Percentiles rank a stretch among this genome's conserved stretches.
phyloP scores from a whole-genome alignment of 2,888 invertebrate species.

The Tromatobia lineatoria region DNA sequence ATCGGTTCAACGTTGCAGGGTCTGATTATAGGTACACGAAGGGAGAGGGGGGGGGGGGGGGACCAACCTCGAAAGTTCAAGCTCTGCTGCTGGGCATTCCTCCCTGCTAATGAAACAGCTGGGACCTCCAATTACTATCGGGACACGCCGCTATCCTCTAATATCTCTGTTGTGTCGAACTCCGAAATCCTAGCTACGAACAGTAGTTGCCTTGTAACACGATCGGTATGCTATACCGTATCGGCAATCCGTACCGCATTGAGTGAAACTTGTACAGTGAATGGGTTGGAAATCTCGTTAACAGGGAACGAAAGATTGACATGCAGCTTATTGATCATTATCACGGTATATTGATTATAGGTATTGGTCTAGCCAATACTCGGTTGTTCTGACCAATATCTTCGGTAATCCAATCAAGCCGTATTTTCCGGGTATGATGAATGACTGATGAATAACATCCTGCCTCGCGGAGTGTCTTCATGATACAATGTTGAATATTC shows the following conservation, averaged over 20 bases:
- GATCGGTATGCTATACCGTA: slow-evolving; percentile 39
- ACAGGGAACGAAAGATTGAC: neutral
- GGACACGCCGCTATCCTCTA: slow-evolving; percentile 41
- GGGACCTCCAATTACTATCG: slow-evolving; percentile 46
- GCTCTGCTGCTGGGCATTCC: slow-evolving; percentile 49
- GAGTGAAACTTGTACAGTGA: slow-evolving; percentile 1
- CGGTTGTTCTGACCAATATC: too few species aligned
- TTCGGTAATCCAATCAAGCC: too few species aligned
- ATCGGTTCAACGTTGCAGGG: slow-evolving; percentile 32
- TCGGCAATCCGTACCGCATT: slow-evolving; percentile 1
- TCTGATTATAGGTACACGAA: slow-evolving; percentile 41
- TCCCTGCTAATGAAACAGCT: slow-evolving; percentile 59
- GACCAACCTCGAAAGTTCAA: slow-evolving; percentile 58
- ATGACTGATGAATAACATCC: too few species aligned
- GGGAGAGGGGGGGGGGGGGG: neutral
- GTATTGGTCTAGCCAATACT: too few species aligned
- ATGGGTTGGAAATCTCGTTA: neutral
- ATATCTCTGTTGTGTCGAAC: slow-evolving; percentile 48
- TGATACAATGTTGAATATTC: too few species aligned
- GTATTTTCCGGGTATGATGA: too few species aligned
- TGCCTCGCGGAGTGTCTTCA: too few species aligned
- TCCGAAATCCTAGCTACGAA: slow-evolving; percentile 41
- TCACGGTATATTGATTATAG: neutral
- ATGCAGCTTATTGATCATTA: neutral
- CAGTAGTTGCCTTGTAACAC: slow-evolving; percentile 31